Base-by-base conservation (phyloP, 2,113 vertebrate species). In the Podiceps cristatus region DNA sequence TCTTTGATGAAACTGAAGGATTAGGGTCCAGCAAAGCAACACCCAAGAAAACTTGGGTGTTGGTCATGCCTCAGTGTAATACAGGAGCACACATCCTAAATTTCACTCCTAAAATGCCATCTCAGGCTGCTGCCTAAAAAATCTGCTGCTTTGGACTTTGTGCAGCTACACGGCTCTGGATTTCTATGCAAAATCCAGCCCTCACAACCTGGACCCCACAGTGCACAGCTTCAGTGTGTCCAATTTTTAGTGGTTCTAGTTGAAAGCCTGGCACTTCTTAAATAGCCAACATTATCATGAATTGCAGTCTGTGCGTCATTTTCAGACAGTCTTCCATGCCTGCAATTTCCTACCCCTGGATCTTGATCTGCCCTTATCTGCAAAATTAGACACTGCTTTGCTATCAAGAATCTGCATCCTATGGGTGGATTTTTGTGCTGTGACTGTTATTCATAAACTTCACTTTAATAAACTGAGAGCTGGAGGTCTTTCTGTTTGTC, bases 321-420 rank as follows among this genome's bases (percentile, higher is more conserved):
- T 44, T 59, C 74, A 75, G 84, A 44, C 90, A 60, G 66, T 22
- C 77, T 91, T 64, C 90, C 73, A 40, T 90, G 87, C 60, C 92
- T 72, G 75, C 69, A 94, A 91, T 96, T 96, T 97, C 93, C 90
- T 94, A 88, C 74, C 81, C 19, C 53, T 79, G 88, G 27, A 75
- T 94, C 90, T 91, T 66, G 85, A 93, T 95, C 85, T 49, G 64
- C 40, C 58, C 76, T 95, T 96, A 96, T 96, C 96, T 94, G 55
- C 79, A 69, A 58, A 95, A 94, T 82, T 93, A 93, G 62, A 49
- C 73, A 42, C 58, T 90, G 84, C 82, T 94, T 86, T 86, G 63
- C 44, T 96, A 64, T 90, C 95, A 79, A 71, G n/a, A 53, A 93
- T 96, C 93, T 94, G 80, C 78, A 86, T 67, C 75, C 71, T 58